Evolutionary conservation across 92 coral and sea anemone species (phyloP).

Genomic region (Pocillopora grandis): DNA sequence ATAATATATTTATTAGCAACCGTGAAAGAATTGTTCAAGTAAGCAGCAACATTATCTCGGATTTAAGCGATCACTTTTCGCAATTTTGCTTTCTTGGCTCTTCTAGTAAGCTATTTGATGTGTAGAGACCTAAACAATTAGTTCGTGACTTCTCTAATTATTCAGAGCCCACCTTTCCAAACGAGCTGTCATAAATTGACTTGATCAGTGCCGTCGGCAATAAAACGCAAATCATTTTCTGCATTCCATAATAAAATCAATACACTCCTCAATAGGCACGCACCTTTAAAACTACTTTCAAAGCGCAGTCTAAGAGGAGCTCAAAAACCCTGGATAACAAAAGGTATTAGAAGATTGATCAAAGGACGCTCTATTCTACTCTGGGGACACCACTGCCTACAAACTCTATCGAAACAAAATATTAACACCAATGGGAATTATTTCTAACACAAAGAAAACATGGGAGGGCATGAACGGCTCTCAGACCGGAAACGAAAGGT

Average conservation of each 20-base stretch:
- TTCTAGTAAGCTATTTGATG: background rate
- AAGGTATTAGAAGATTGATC: too few species aligned
- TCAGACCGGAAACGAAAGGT: background rate
- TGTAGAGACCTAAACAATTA: background rate
- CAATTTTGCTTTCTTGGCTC: background rate
- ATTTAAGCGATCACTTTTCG: constrained; percentile 16
- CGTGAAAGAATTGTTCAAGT: constrained; percentile 8
- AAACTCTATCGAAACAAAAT: too few species aligned
- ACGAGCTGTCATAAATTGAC: background rate
- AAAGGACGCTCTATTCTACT: too few species aligned
- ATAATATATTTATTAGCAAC: constrained; percentile 41
- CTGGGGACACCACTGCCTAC: too few species aligned
- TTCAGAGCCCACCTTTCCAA: background rate
- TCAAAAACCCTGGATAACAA: too few species aligned
- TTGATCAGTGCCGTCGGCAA: background rate
- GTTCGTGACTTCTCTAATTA: background rate
- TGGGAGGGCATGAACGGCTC: background rate
- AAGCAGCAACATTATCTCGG: constrained; percentile 52
- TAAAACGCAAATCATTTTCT: too few species aligned
- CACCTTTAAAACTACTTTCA: too few species aligned
- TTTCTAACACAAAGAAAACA: background rate
- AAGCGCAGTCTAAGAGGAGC: too few species aligned
- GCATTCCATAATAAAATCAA: too few species aligned
- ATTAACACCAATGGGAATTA: background rate
- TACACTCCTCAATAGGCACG: too few species aligned